These are phyloP conservation scores for Alcis repandata DNA, from an alignment of 2,888 invertebrate species.

Conservation along the genomic window DNA sequence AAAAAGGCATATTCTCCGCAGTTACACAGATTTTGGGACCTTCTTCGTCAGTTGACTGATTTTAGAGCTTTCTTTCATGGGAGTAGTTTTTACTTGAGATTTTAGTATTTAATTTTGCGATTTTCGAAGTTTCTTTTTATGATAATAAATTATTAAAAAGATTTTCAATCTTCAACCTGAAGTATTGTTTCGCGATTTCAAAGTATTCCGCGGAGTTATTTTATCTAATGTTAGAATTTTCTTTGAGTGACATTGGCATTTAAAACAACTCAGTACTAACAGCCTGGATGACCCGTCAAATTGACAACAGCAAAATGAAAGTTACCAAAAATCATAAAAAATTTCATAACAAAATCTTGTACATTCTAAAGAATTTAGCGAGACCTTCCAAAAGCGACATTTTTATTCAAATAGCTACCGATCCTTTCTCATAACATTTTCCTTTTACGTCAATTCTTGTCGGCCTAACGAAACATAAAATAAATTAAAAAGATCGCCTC, in stretches of 20 bases:
- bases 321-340: neutral
- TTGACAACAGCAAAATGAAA: neutral
- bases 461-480: conserved; percentile 6
- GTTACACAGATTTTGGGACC: neutral
- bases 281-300: neutral
- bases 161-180: too few species aligned
- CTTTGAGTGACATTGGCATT: too few species aligned
- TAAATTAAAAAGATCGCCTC: conserved; percentile 26
- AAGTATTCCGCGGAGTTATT: too few species aligned
- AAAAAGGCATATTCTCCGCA: neutral
- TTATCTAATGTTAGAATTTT: too few species aligned
- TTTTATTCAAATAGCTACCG: conserved; percentile 11
- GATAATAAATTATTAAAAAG: too few species aligned
- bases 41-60: too few species aligned
- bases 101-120: too few species aligned
- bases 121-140: too few species aligned
- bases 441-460: conserved; percentile 21
- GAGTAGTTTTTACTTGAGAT: too few species aligned
- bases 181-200: too few species aligned
- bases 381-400: conserved; percentile 9
- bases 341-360: neutral
- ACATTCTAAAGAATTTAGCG: neutral
- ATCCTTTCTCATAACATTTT: conserved; percentile 10
- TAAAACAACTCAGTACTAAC: too few species aligned
- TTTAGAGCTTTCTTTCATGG: too few species aligned